Percentiles rank a stretch among this genome's conserved stretches.
phyloP scores from a whole-genome alignment of 2,888 invertebrate genomes.

The Lacanobia oleracea region DNA sequence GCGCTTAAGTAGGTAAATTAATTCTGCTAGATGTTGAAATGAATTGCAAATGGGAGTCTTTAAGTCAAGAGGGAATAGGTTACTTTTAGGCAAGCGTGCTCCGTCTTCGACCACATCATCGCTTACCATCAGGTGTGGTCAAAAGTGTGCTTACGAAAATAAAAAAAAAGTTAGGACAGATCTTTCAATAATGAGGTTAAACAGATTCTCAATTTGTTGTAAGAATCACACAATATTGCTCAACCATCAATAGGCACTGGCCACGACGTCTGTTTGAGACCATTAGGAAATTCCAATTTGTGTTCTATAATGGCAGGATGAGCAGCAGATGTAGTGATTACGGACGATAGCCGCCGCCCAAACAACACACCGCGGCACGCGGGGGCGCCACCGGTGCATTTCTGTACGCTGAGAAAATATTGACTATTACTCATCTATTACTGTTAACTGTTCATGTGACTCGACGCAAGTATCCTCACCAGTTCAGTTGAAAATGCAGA shows the following conservation, averaged over 20 bases:
- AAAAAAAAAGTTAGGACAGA: neutral
- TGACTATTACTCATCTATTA: conserved; percentile 50
- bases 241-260: neutral
- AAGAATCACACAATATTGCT: conserved; percentile 2
- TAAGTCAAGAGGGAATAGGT: too few relatives aligned
- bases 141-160: too few relatives aligned
- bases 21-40: neutral
- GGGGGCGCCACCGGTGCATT: conserved; percentile 25
- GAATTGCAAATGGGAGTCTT: too few relatives aligned
- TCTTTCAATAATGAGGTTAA: conserved; percentile 2
- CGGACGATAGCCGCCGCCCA: conserved; percentile 35
- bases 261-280: conserved; percentile 19
- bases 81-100: too few relatives aligned
- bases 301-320: conserved; percentile 44
- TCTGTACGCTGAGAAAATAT: conserved; percentile 46
- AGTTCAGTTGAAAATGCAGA: conserved; percentile 72
- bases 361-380: conserved; percentile 17
- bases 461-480: conserved; percentile 59
- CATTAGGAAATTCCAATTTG: conserved; percentile 33
- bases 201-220: neutral
- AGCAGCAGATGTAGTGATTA: conserved; percentile 47
- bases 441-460: conserved; percentile 44
- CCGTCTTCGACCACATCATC: too few relatives aligned
- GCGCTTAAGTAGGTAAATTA: neutral
- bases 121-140: too few relatives aligned